Percentiles rank a stretch among this genome's conserved stretches.
Conservation (phyloP, 2,797 vertebrate genomes). For the Cyclura pinguis region DNA sequence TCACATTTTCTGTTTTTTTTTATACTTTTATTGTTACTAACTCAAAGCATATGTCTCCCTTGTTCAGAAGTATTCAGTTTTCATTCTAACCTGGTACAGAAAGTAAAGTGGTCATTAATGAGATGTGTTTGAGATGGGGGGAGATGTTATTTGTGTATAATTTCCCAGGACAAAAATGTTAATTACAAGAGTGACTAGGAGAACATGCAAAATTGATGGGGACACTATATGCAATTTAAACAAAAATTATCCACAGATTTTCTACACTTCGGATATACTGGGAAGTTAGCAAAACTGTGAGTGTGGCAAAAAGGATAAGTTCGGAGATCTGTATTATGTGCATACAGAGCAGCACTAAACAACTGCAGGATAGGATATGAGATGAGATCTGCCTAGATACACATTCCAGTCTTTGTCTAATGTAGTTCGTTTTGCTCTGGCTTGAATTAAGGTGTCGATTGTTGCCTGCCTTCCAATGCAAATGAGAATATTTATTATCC, state of each 20-base stretch:
- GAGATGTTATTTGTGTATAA: not conserved
- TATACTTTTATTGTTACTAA: not conserved
- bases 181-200: not conserved
- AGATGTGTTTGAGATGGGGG: not conserved
- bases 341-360: not conserved
- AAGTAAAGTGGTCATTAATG: not conserved
- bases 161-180: not conserved
- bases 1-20: not conserved
- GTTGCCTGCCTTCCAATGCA: not conserved
- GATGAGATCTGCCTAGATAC: not conserved
- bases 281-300: not conserved
- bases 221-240: not conserved
- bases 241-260: not conserved
- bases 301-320: not conserved
- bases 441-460: not conserved
- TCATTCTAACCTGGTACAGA: not conserved
- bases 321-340: not conserved
- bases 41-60: not conserved
- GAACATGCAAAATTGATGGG: not conserved
- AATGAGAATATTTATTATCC: not conserved
- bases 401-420: not conserved
- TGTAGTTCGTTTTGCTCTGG: not conserved
- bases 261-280: not conserved
- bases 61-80: not conserved
- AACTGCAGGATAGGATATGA: not conserved